A percentile compares a stretch with the other conserved stretches of the same genome.
Conservation (phyloP, 1,140 invertebrate genomes). For the Achatina immaculata region DNA sequence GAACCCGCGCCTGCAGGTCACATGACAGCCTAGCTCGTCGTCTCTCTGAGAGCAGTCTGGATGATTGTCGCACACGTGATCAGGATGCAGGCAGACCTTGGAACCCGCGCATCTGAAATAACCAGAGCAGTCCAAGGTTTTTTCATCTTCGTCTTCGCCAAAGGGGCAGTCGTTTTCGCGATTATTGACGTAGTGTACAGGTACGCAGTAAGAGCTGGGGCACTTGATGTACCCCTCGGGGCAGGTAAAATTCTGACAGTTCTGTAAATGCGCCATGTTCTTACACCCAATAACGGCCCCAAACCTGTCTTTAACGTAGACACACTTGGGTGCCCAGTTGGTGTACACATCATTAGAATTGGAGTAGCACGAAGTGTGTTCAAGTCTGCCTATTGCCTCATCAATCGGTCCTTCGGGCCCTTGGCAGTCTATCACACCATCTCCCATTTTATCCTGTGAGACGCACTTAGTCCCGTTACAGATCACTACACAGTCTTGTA, state of each 20-base stretch:
- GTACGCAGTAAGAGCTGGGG: slow-evolving; percentile 1
- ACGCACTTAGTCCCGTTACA: slow-evolving; percentile 27
- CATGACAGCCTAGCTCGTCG: slow-evolving; percentile 14
- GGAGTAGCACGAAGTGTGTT: not conserved
- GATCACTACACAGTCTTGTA: not conserved
- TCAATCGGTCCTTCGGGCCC: slow-evolving; percentile 26
- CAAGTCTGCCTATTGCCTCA: slow-evolving; percentile 3
- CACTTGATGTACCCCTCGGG: slow-evolving; percentile 1
- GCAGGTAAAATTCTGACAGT: not conserved
- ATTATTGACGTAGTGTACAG: not conserved
- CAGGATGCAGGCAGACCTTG: not conserved
- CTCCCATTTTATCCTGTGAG: not conserved
- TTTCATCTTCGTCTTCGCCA: slow-evolving; percentile 5
- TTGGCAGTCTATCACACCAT: not conserved
- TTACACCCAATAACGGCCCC: not conserved
- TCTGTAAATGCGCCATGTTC: slow-evolving; percentile 6
- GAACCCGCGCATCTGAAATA: not conserved
- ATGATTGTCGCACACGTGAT: not conserved
- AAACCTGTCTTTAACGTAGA: slow-evolving; percentile 14
- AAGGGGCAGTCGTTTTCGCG: not conserved
- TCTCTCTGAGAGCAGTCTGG: not conserved
- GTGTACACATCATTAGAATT: not conserved
- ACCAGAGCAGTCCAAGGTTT: not conserved
- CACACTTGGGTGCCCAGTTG: slow-evolving; percentile 29
- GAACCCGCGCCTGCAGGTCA: slow-evolving; percentile 10